Percentiles rank a stretch among this genome's conserved stretches.
These are phyloP conservation scores for Prietella phreatophila DNA, from an alignment of 2,113 vertebrate genomes.

Conservation along the genomic window DNA sequence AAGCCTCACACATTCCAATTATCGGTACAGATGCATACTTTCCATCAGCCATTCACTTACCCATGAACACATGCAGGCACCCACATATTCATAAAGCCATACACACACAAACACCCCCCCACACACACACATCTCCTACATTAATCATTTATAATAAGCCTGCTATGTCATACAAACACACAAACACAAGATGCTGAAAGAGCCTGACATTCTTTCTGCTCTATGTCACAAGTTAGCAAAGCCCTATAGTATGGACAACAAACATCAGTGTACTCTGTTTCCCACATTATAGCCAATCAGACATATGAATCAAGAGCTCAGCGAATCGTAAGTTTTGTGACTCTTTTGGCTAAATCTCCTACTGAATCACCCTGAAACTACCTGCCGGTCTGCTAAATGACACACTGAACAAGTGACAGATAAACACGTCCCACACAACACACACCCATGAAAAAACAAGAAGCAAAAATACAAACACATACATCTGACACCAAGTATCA, in stretches of 20 bases:
- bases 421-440: constrained; percentile 29
- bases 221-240: constrained; percentile 20
- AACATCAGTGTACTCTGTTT: constrained; percentile 5
- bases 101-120: no score
- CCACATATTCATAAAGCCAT: neutral
- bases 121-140: neutral
- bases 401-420: neutral
- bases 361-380: constrained; percentile 53
- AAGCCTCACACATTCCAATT: constrained; percentile 69
- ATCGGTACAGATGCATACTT: constrained; percentile 66
- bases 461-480: neutral
- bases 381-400: constrained; percentile 10
- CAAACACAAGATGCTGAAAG: constrained; percentile 20
- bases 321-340: constrained; percentile 46
- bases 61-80: neutral
- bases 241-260: neutral
- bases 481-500: neutral
- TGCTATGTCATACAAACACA: neutral
- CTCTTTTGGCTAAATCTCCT: constrained; percentile 50
- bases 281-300: neutral
- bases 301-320: constrained; percentile 17
- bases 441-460: neutral
- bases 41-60: constrained; percentile 50
- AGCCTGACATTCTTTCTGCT: constrained; percentile 10
- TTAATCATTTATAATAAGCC: constrained; percentile 52